phyloP scores from a whole-genome alignment of 2,888 invertebrate genomes.

The Nomada ruficornis region DNA sequence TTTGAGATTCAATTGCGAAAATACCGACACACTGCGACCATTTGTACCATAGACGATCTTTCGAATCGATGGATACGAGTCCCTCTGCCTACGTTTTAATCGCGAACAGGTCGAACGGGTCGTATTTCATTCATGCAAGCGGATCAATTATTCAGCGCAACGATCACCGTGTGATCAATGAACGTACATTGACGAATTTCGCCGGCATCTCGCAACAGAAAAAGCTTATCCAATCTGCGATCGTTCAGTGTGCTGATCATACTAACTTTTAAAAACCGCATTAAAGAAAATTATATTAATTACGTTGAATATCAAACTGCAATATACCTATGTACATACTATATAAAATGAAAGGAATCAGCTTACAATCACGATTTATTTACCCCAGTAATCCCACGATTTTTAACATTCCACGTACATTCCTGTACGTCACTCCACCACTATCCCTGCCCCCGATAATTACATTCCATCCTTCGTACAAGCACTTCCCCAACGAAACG shows the following conservation, averaged over 20 bases:
- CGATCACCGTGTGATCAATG: conserved; percentile 62
- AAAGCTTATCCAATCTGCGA: not conserved
- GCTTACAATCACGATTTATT: not conserved
- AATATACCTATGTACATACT: not conserved
- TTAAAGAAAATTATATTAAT: too few relatives aligned
- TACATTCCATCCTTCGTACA: conserved; percentile 32
- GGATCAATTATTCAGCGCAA: conserved; percentile 64
- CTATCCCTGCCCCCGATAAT: conserved; percentile 24
- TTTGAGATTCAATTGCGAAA: not conserved
- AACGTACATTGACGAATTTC: conserved; percentile 43
- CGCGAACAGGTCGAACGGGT: conserved; percentile 58
- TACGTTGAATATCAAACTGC: too few relatives aligned
- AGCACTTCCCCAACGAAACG: conserved; percentile 17
- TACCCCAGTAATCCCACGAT: not conserved
- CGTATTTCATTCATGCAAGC: conserved; percentile 64
- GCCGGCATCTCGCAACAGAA: not conserved
- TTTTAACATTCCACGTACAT: not conserved
- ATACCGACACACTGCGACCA: not conserved
- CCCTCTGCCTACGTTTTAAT: conserved; percentile 60
- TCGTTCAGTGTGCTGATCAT: not conserved
- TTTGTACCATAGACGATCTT: conserved; percentile 34
- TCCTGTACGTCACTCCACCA: not conserved
- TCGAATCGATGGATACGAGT: conserved; percentile 24
- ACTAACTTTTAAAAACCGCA: not conserved
- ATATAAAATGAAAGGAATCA: too few relatives aligned